Percentiles rank a stretch among this genome's conserved stretches.
These are phyloP conservation scores for Phoeniculus purpureus DNA, from an alignment of 2,797 vertebrate genomes.

Conservation along the genomic window DNA sequence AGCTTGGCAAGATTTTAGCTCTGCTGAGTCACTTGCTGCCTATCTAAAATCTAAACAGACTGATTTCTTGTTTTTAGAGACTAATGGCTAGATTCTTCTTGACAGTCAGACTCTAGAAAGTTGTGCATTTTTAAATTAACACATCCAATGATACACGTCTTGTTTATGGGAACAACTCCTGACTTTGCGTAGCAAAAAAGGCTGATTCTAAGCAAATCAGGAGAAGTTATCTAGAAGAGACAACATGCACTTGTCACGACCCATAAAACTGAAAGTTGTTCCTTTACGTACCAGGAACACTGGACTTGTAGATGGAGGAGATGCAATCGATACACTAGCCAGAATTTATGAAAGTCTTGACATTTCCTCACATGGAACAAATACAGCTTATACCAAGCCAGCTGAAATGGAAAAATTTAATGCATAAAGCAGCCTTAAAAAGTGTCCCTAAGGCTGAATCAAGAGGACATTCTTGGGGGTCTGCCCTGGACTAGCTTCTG, in stretches of 20 bases:
- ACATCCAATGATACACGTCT: fast-evolving
- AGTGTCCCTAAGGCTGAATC: not conserved
- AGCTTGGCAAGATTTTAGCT: conserved; percentile 38
- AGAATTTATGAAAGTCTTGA: not conserved
- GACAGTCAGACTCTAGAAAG: not conserved
- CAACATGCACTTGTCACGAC: not conserved
- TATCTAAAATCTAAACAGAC: not conserved
- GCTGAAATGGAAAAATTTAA: not conserved
- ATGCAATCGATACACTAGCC: not conserved
- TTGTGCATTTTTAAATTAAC: not conserved
- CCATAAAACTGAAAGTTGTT: not conserved
- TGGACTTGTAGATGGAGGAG: not conserved
- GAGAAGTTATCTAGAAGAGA: not conserved
- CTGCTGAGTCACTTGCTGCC: conserved; percentile 69
- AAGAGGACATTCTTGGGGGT: not conserved
- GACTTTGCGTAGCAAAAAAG: not conserved
- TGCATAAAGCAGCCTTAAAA: not conserved
- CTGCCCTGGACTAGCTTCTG: not conserved
- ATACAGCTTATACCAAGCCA: not conserved
- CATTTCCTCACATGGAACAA: not conserved
- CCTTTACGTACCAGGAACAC: not conserved
- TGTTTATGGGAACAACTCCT: not conserved
- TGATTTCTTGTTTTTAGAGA: conserved; percentile 11
- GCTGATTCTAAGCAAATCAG: not conserved
- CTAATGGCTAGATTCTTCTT: not conserved